phyloP scores from a whole-genome alignment of 2,113 vertebrate genomes.

The Passer montanus region DNA sequence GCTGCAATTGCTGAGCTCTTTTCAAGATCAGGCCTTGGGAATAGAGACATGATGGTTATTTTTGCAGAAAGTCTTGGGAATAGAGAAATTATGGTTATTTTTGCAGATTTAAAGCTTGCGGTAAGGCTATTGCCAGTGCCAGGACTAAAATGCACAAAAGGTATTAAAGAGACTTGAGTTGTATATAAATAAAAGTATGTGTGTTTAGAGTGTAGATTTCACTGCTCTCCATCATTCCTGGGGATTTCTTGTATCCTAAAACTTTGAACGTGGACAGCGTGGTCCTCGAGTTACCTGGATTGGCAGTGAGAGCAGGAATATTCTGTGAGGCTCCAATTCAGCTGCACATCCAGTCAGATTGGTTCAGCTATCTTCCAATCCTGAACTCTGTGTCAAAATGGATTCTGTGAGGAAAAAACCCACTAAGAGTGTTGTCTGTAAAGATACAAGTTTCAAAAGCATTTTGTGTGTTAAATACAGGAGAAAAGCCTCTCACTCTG shows the following conservation, averaged over 20 bases:
- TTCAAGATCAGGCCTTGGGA: background rate
- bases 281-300: background rate
- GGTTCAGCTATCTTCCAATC: background rate
- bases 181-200: background rate
- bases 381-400: background rate
- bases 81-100: background rate
- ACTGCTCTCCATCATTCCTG: background rate
- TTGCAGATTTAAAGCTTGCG: background rate
- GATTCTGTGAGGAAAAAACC: background rate
- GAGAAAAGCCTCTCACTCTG: background rate
- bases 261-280: rapidly evolving
- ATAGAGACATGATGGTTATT: background rate
- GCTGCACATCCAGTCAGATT: background rate
- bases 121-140: background rate
- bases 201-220: background rate
- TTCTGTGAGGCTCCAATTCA: background rate
- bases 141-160: background rate
- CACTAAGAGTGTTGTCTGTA: background rate
- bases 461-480: background rate
- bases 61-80: background rate
- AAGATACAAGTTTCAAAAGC: background rate
- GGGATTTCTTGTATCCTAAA: background rate
- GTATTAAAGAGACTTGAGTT: background rate
- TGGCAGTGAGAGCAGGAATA: background rate
- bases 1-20: background rate